Conservation (phyloP, 2,113 vertebrate species). For the Turdus rufiventris region DNA sequence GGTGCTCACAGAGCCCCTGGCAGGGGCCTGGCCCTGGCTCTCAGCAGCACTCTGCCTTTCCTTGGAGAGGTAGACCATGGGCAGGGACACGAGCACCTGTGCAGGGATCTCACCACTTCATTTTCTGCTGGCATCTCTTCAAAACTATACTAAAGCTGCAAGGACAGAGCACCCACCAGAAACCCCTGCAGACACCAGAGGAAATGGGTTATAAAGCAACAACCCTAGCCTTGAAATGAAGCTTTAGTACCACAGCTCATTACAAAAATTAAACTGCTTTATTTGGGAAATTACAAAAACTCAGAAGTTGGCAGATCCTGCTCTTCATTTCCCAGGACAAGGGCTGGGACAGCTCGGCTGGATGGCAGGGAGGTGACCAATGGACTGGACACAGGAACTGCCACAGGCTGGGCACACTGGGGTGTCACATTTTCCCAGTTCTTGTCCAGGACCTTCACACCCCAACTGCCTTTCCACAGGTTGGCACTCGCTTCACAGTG, state of each 20-base stretch:
- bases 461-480: neutral
- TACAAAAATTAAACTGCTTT: conserved; percentile 17
- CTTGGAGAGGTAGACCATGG: neutral
- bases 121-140: neutral
- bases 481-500: accelerated
- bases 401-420: neutral
- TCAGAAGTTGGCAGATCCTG: neutral
- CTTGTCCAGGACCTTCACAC: neutral
- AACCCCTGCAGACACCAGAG: neutral
- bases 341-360: neutral
- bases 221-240: neutral
- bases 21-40: neutral
- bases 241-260: neutral
- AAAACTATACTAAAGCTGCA: neutral
- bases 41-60: neutral
- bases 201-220: neutral
- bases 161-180: neutral
- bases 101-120: neutral
- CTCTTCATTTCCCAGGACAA: neutral
- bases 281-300: neutral
- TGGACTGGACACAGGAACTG: neutral
- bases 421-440: neutral
- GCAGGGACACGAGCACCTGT: neutral
- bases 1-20: neutral
- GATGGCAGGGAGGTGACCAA: neutral